Conservation (phyloP, 1,140 invertebrate genomes). For the Paraescarpia echinospica region DNA sequence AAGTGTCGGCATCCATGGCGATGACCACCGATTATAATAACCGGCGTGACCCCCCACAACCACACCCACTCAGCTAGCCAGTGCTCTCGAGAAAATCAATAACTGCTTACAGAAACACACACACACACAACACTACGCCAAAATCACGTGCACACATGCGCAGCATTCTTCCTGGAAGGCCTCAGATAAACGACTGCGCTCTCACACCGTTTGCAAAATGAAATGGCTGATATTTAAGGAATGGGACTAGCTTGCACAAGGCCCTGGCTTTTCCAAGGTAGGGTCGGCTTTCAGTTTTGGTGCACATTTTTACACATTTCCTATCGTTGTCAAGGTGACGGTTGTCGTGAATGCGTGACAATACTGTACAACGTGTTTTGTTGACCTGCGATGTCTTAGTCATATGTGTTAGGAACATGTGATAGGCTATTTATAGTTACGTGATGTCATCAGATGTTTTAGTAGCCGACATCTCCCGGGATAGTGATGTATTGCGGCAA, state of each 20-base stretch:
- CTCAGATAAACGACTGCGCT: neutral
- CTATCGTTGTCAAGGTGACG: neutral
- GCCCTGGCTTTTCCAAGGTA: neutral
- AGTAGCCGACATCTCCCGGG: neutral
- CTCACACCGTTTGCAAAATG: neutral
- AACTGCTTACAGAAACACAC: neutral
- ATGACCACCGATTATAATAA: neutral
- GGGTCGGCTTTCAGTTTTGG: neutral
- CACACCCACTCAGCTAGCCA: neutral
- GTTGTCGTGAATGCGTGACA: neutral
- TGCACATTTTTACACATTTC: neutral
- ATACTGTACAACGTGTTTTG: neutral
- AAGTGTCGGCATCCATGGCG: neutral
- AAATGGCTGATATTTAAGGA: neutral
- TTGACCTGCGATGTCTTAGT: neutral
- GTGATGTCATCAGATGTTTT: neutral
- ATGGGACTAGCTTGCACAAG: neutral
- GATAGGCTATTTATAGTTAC: neutral
- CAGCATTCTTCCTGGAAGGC: neutral
- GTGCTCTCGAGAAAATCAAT: neutral
- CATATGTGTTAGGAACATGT: neutral
- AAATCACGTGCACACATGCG: neutral
- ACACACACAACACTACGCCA: neutral
- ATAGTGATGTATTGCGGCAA: neutral
- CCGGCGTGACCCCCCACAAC: neutral